Evolutionary conservation across 1,140 invertebrate species (phyloP), one percentile per base, ranked within the genome.

Genomic region (Radopholus similis): DNA sequence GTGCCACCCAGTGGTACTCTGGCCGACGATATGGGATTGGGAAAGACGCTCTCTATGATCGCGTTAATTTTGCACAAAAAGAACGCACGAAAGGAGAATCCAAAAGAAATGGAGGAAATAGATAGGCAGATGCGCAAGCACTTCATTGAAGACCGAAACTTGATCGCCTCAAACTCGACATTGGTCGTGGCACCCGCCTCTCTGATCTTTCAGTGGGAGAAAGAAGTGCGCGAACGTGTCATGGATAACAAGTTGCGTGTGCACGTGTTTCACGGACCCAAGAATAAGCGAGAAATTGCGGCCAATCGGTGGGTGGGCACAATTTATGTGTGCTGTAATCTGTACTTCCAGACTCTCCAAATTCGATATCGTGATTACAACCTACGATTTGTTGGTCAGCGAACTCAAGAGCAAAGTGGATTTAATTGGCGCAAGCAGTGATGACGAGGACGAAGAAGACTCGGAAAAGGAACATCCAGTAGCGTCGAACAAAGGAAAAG

Each of bases 31-130:
- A 96, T 96, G 93, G 93, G 93, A 32, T 78, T 87, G 0, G 91
- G 91, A 0, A 95, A 96, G 84, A 96, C 93, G 0, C 83, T 96
- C 4, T 92, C 90, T 0, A 92, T 94, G 89, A 91, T 97, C 67
- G 88, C 92, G 0, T 82, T 94, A 3, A 86, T 91, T 2, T 76
- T 90, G 1, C 83, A 84, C 40, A 82, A 86, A 64, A 73, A 73
- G 55, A 73, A 73, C 30, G 70, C 44, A 32, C 56, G 56, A 11
- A 59, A 59, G 35, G 23, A 13, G 9, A 26, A 59, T 44, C 11
- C 56, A 5, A 21, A 21, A 6, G 47, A 38, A 59, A 35, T 59
- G 56, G 13, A 35, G 6, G 28, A 35, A n/a, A 38, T 8, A n/a
- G 56, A 59, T 26, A 59, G 21, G 30, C 32, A 35, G 2, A 26